A percentile compares a stretch with the other conserved stretches of the same genome.
Evolutionary conservation across 2,113 vertebrate genomes (phyloP).

Genomic region (Actenoides hombroni): DNA sequence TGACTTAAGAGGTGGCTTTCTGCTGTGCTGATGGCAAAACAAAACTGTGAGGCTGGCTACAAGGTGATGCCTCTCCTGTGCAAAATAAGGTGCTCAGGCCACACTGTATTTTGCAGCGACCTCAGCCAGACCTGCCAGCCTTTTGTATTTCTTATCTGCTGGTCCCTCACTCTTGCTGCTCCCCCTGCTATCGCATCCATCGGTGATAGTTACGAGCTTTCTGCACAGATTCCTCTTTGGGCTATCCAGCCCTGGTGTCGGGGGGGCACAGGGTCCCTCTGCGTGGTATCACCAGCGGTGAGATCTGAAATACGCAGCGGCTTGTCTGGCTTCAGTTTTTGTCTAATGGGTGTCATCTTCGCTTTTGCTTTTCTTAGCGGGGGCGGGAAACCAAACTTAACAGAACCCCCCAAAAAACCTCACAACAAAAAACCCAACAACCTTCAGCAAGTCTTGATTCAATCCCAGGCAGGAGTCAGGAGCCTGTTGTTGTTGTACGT

Average conservation of each 20-base stretch:
- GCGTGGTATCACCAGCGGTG: fast-evolving
- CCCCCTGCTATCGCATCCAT: not conserved
- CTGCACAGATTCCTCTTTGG: not conserved
- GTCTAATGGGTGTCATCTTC: not conserved
- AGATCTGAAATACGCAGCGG: fast-evolving
- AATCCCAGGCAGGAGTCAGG: not conserved
- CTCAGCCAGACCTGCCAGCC: not conserved
- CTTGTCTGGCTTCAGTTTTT: not conserved
- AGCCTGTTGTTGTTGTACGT: not conserved
- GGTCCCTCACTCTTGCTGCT: not conserved
- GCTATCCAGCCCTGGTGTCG: fast-evolving
- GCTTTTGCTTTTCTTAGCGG: not conserved
- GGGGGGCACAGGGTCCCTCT: not conserved
- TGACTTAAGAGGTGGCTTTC: not conserved
- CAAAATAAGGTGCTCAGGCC: not conserved
- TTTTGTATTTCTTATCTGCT: not conserved
- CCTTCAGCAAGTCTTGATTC: not conserved
- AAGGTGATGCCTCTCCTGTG: not conserved
- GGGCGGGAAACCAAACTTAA: too few relatives aligned
- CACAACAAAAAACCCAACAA: not conserved
- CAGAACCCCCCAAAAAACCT: not conserved
- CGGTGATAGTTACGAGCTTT: not conserved
- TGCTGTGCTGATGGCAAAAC: fast-evolving
- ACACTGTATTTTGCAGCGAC: not conserved
- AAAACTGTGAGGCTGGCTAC: not conserved